Evolutionary conservation across 2,888 invertebrate genomes (phyloP), one percentile per base, ranked within the genome.

Genomic region (Idaea aversata): DNA sequence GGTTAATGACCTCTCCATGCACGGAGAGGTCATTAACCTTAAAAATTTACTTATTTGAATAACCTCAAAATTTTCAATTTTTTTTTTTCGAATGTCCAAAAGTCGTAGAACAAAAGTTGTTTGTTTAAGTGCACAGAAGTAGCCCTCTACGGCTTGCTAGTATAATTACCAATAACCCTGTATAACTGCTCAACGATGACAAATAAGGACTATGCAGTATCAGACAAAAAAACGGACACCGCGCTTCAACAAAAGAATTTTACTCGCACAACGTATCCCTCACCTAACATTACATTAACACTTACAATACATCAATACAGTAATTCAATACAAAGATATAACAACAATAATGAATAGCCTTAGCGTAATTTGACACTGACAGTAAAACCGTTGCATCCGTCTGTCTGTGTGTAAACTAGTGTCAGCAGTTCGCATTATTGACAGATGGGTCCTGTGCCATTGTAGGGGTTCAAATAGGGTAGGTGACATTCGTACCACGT

Each of bases 331-430:
- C 68, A 61, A 34, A 57, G 61, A 13, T 57, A 64, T 16, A 5
- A 57, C 15, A 5, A 34, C 65, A 63, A 67, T 67, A 68, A 65
- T 65, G 47, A 47, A 47, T 47, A 13, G 47, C 47, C 13, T 47
- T 47, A 47, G 47, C 47, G 47, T 47, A 47, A 47, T 47, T 47
- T 47, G 47, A 47, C 47, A 47, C 47, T 47, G 47, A 68, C 61
- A 67, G 67, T 68, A 68, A 65, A 61, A 65, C 61, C 64, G 61
- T 62, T 63, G 62, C 63, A 59, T 63, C 61, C 63, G 66, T 65
- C 65, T 65, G 69, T 75, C 71, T 75, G 71, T 75, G 68, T 65
- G 67, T 68, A 71, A 70, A 71, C 69, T 73, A 70, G 70, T 66
- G 67, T 62, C 60, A 47, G 38, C 67, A 65, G 62, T 64, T 65